Conservation (phyloP, 2,888 invertebrate species). For the Keiferia lycopersicella region DNA sequence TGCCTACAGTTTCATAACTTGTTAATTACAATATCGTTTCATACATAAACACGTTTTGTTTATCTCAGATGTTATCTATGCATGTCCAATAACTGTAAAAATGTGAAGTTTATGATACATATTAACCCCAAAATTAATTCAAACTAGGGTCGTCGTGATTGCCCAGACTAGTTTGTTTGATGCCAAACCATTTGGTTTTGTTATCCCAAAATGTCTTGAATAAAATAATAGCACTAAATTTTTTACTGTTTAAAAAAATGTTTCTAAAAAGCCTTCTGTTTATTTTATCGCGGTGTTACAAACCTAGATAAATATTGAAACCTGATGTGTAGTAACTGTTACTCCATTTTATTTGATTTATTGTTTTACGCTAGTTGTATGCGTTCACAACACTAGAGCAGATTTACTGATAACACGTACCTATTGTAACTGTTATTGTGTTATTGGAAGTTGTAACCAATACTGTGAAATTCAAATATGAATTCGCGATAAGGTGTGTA, state of each 20-base stretch:
- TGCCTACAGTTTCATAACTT: neutral
- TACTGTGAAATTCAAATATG: constrained; percentile 15
- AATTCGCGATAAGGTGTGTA: neutral
- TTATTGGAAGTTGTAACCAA: constrained; percentile 11
- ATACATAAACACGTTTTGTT: no score
- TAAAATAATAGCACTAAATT: neutral
- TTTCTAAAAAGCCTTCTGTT: no score
- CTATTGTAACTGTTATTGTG: constrained; percentile 2
- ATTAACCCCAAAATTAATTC: constrained; percentile 19
- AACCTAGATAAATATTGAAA: constrained; percentile 6
- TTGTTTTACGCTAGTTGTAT: neutral
- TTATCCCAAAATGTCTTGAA: no score
- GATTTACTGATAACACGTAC: constrained; percentile 6
- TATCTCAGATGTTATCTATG: constrained; percentile 1
- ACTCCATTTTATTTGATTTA: neutral
- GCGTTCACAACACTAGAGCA: neutral
- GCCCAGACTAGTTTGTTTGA: neutral
- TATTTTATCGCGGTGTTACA: neutral
- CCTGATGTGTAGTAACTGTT: neutral
- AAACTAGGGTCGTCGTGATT: neutral
- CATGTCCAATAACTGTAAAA: constrained; percentile 13
- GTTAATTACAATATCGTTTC: neutral
- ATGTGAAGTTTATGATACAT: constrained; percentile 12
- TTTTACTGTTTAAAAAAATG: no score
- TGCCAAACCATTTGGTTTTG: no score